Percentiles rank a stretch among this genome's conserved stretches.
Conservation (phyloP, 2,113 vertebrate genomes). For the Limnothrissa miodon region DNA sequence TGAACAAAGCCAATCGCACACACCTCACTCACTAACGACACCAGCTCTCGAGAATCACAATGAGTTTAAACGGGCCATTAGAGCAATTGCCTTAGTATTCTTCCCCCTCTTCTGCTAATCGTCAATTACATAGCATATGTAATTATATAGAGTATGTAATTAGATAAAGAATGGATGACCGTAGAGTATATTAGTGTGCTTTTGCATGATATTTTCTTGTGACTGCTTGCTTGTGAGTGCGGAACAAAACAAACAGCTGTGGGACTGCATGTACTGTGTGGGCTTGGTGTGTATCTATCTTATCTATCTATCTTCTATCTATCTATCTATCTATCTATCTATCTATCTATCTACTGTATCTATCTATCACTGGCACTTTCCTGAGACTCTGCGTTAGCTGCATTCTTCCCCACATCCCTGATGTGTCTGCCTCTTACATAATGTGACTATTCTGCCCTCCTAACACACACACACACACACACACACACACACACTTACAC, state of each 20-base stretch:
- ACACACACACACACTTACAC: not conserved
- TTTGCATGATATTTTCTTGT: not conserved
- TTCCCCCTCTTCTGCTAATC: not conserved
- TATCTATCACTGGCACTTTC: not conserved
- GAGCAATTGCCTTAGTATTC: not conserved
- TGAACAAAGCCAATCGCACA: not conserved
- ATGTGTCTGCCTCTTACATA: constrained; percentile 29
- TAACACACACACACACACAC: not conserved
- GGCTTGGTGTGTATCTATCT: not conserved
- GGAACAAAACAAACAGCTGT: not conserved
- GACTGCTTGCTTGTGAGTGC: not conserved
- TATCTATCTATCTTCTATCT: not conserved
- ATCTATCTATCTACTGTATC: not conserved
- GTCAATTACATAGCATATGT: too few species aligned
- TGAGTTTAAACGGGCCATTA: not conserved
- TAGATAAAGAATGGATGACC: not conserved
- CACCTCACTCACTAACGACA: not conserved
- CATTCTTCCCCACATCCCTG: not conserved
- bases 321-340: not conserved
- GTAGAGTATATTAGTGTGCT: not conserved
- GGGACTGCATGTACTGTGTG: not conserved
- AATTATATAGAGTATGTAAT: not conserved
- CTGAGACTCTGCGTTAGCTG: not conserved
- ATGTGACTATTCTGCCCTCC: constrained; percentile 1
- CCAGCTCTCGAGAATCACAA: not conserved